A percentile compares a stretch with the other conserved stretches of the same genome.
Conservation (phyloP, 2,888 invertebrate genomes). For the Ophion costatus region DNA sequence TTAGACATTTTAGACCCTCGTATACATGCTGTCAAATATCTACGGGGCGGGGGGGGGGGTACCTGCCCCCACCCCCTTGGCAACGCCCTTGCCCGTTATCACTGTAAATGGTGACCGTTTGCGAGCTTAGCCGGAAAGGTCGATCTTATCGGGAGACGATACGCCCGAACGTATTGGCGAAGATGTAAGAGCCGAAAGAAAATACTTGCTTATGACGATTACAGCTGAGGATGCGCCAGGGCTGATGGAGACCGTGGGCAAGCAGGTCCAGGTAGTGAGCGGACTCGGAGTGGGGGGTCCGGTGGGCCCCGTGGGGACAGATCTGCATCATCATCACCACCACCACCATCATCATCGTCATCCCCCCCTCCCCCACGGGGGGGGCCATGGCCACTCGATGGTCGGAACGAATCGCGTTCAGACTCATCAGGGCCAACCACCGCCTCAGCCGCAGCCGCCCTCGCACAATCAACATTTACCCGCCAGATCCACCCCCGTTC, state of each 20-base stretch:
- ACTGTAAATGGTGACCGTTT: no score
- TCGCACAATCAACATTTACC: constrained; percentile 82
- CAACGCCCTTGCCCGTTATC: no score
- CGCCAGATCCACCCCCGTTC: constrained; percentile 81
- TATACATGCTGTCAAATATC: no score
- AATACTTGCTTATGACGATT: constrained; percentile 69
- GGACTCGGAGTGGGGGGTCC: constrained; percentile 82
- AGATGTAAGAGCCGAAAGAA: no score
- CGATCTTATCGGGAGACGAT: neutral
- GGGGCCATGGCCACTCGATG: constrained; percentile 79
- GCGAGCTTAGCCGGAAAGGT: constrained; percentile 1
- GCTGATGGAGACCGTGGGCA: constrained; percentile 83
- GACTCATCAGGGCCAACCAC: constrained; percentile 76
- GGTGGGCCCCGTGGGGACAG: constrained; percentile 81
- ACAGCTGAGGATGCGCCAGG: constrained; percentile 82
- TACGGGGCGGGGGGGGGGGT: no score
- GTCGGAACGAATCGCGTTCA: constrained; percentile 79
- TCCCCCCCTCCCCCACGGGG: constrained; percentile 77
- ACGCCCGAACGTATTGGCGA: no score
- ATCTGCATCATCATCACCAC: constrained; percentile 82
- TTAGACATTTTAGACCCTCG: no score
- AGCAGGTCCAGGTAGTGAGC: constrained; percentile 82
- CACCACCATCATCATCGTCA: constrained; percentile 81
- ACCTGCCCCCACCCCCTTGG: no score
- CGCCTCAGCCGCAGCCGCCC: constrained; percentile 79